These are phyloP conservation scores for Sterrhoptilus dennistouni DNA, from an alignment of 2,113 vertebrate genomes.

Conservation along the genomic window DNA sequence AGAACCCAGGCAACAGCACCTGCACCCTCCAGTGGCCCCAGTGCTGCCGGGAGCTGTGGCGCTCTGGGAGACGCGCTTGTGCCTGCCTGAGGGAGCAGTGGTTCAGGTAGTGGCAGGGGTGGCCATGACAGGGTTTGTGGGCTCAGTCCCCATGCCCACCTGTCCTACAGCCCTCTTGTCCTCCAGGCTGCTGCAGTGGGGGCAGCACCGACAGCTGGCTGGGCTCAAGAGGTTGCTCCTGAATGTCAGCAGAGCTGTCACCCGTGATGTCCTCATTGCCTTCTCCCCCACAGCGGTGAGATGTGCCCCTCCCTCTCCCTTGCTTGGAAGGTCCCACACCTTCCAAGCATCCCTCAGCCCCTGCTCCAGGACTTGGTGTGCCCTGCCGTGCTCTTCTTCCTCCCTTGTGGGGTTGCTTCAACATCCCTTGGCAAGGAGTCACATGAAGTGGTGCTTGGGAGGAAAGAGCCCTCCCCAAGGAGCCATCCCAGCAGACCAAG, in stretches of 20 bases:
- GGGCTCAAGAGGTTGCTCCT: slow-evolving; percentile 2
- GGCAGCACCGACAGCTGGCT: fast-evolving
- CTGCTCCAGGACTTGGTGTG: background rate
- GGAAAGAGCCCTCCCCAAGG: background rate
- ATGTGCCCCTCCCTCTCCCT: background rate
- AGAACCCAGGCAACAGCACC: fast-evolving
- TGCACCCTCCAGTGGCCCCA: fast-evolving
- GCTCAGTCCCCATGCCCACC: fast-evolving
- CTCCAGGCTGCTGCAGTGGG: background rate
- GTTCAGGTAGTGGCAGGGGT: background rate
- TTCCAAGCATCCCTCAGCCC: background rate
- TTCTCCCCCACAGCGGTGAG: slow-evolving; percentile 50
- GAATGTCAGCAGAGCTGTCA: background rate
- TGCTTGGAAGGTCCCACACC: fast-evolving
- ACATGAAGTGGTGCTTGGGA: fast-evolving
- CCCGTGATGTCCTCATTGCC: slow-evolving; percentile 16
- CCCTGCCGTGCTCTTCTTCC: background rate
- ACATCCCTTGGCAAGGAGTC: background rate
- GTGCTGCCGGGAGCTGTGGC: background rate
- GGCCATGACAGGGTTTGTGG: fast-evolving
- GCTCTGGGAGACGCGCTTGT: fast-evolving
- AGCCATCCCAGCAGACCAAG: background rate
- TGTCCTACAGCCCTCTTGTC: background rate
- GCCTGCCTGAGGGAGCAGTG: background rate
- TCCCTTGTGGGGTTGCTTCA: background rate